Percentiles rank a stretch among this genome's conserved stretches.
Conservation (phyloP, 2,797 vertebrate genomes). For the Mus spretus region DNA sequence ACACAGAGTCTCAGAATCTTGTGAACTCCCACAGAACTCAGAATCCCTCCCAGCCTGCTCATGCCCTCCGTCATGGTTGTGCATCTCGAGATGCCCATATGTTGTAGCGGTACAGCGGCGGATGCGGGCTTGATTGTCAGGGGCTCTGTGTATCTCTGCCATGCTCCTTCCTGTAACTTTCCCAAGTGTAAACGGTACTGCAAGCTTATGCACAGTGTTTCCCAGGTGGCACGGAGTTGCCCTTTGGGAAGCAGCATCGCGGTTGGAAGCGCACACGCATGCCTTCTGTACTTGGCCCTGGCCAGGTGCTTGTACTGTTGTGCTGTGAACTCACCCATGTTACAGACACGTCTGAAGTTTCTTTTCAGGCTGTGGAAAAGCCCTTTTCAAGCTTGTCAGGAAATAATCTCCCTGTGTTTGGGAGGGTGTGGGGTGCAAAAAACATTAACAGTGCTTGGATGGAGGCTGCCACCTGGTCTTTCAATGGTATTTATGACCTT, state of each 20-base stretch:
- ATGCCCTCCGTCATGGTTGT: neutral
- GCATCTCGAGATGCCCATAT: neutral
- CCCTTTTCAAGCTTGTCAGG: slow-evolving; percentile 57
- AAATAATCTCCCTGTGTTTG: slow-evolving; percentile 43
- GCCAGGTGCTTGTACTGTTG: slow-evolving; percentile 49
- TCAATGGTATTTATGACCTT: neutral
- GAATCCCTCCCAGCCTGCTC: neutral
- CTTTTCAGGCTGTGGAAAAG: slow-evolving; percentile 53
- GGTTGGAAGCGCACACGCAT: neutral
- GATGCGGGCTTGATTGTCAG: neutral
- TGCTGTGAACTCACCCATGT: slow-evolving; percentile 65
- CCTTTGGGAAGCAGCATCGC: neutral
- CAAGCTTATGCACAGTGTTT: slow-evolving; percentile 2
- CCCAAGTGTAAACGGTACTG: slow-evolving; percentile 16
- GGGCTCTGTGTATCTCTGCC: slow-evolving; percentile 4
- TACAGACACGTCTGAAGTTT: slow-evolving; percentile 50
- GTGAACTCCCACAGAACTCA: neutral
- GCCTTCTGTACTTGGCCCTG: slow-evolving; percentile 64
- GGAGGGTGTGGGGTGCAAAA: neutral
- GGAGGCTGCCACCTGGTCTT: slow-evolving; percentile 21
- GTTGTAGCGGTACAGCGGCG: neutral
- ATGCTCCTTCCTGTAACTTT: neutral
- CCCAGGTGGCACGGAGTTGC: neutral
- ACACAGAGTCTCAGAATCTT: neutral
- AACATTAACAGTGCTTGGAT: neutral